Percentiles rank a stretch among this genome's conserved stretches.
phyloP scores from a whole-genome alignment of 2,797 vertebrate genomes.

The Gymnocypris eckloni region DNA sequence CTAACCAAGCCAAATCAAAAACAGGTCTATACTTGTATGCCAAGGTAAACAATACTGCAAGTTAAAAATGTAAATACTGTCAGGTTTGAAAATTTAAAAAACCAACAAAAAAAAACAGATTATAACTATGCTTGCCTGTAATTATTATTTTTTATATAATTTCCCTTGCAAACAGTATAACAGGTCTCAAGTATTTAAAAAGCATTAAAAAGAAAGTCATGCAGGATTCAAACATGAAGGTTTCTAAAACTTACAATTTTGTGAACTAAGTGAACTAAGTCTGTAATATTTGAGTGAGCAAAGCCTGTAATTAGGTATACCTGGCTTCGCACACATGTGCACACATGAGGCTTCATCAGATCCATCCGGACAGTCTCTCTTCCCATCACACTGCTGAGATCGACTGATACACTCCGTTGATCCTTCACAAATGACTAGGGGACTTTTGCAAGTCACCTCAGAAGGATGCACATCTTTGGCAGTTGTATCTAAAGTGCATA shows the following conservation, averaged over 20 bases:
- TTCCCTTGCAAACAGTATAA: not conserved
- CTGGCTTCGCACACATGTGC: conserved; percentile 69
- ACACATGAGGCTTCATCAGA: conserved; percentile 67
- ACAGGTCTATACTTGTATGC: not conserved
- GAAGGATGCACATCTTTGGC: conserved; percentile 64
- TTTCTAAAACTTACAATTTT: too few relatives aligned
- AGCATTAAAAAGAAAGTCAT: too few relatives aligned
- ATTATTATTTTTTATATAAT: too few relatives aligned
- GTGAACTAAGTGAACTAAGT: too few relatives aligned
- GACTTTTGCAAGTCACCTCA: conserved; percentile 66
- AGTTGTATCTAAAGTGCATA: conserved; percentile 43
- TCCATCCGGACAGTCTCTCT: conserved; percentile 77
- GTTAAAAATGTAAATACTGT: too few relatives aligned
- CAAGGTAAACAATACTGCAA: too few relatives aligned
- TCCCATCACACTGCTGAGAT: conserved; percentile 81
- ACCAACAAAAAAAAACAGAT: too few relatives aligned
- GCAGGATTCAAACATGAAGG: not conserved
- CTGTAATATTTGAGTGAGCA: too few relatives aligned
- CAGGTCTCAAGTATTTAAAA: not conserved
- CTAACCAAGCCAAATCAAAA: not conserved
- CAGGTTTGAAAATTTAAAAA: too few relatives aligned
- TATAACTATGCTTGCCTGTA: too few relatives aligned
- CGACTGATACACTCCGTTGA: conserved; percentile 76
- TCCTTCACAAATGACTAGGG: conserved; percentile 74
- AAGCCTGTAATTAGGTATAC: conserved; percentile 58